A percentile compares a stretch with the other conserved stretches of the same genome.
These are phyloP conservation scores for Agonum fuliginosum DNA, from an alignment of 2,888 invertebrate genomes.

Conservation along the genomic window DNA sequence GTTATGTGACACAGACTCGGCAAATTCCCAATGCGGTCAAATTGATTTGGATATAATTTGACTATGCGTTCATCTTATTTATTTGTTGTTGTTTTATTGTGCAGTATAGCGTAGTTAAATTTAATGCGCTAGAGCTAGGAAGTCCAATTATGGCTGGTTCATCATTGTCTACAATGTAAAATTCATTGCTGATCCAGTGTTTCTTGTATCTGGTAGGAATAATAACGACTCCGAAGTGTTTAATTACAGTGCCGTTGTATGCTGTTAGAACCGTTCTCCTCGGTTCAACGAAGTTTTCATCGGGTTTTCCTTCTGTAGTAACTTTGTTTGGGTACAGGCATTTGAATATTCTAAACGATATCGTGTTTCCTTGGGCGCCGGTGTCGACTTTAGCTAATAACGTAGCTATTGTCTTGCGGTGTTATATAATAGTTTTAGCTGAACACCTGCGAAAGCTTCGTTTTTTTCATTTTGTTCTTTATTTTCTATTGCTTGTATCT, in stretches of 20 bases:
- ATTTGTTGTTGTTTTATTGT: neutral
- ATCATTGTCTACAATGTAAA: no score
- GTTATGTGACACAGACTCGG: neutral
- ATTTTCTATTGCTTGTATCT: neutral
- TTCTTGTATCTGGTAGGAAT: neutral
- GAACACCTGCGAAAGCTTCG: neutral
- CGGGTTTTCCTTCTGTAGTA: neutral
- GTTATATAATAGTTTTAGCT: neutral
- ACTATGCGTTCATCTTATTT: neutral
- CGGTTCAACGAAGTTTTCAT: no score
- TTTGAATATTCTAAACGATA: neutral
- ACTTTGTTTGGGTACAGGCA: neutral
- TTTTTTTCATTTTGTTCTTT: neutral
- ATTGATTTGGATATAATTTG: neutral
- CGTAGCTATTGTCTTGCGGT: neutral
- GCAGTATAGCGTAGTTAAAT: neutral
- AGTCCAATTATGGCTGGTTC: no score
- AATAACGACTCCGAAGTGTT: neutral
- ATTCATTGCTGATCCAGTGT: neutral
- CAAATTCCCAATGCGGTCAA: neutral
- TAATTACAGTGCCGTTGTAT: no score
- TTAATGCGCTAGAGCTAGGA: neutral
- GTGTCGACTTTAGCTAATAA: neutral
- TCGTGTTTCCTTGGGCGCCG: neutral
- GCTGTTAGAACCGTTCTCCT: no score